These are phyloP conservation scores for Marronus borbonicus DNA, from an alignment of 2,888 invertebrate genomes.

Conservation along the genomic window DNA sequence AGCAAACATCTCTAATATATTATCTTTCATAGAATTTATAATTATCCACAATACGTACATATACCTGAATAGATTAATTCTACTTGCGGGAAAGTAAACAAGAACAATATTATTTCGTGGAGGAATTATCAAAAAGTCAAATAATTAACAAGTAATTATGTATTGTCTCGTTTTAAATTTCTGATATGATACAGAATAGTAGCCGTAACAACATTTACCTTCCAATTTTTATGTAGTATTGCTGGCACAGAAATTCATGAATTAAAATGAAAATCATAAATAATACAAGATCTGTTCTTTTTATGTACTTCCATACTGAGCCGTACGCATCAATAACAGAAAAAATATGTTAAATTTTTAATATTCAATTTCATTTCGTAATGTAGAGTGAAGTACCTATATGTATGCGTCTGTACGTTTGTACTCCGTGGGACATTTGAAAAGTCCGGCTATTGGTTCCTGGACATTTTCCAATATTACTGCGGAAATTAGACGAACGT, in stretches of 20 bases:
- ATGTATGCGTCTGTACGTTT: background rate
- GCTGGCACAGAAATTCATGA: constrained; percentile 29
- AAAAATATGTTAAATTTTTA: constrained; percentile 34
- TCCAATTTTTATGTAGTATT: constrained; percentile 42
- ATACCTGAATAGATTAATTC: too few species aligned
- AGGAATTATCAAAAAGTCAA: background rate
- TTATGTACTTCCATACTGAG: background rate
- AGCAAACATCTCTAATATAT: too few species aligned
- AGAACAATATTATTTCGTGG: too few species aligned
- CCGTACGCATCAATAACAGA: constrained; percentile 18
- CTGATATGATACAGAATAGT: background rate
- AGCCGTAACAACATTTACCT: constrained; percentile 17
- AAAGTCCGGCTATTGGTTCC: too few species aligned
- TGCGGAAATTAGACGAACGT: too few species aligned
- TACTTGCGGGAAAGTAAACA: too few species aligned
- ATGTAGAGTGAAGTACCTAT: background rate
- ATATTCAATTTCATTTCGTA: constrained; percentile 28
- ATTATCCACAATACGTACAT: too few species aligned
- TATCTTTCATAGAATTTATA: too few species aligned
- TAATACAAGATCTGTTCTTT: constrained; percentile 26
- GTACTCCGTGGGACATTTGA: too few species aligned
- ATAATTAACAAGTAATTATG: background rate
- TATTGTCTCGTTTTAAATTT: background rate
- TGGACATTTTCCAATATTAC: too few species aligned
- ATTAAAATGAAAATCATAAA: constrained; percentile 44